Percentiles rank a stretch among this genome's conserved stretches.
Evolutionary conservation across 2,797 vertebrate species (phyloP).

Genomic region (Cichlasoma orientale): DNA sequence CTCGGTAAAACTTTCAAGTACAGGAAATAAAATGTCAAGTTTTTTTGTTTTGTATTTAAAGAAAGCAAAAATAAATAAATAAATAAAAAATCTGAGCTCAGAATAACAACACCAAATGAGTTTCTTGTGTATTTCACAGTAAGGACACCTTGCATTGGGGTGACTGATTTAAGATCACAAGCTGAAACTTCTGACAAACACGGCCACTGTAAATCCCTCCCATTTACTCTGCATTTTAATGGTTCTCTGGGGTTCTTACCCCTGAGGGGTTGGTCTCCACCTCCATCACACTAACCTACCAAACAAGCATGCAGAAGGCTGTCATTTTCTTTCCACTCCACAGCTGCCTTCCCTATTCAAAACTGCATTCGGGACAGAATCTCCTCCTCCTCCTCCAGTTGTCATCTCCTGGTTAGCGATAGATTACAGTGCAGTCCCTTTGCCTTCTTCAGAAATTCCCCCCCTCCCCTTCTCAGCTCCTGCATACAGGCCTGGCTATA

Average conservation of each 20-base stretch:
- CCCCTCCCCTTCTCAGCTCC: slow-evolving; percentile 31
- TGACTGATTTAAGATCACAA: slow-evolving; percentile 6
- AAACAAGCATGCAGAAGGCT: slow-evolving; percentile 46
- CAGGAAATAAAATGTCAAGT: slow-evolving; percentile 18
- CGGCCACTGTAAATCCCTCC: slow-evolving; percentile 32
- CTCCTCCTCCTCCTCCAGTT: slow-evolving; percentile 37
- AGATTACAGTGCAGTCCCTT: slow-evolving; percentile 28
- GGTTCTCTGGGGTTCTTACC: slow-evolving; percentile 7
- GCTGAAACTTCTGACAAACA: slow-evolving; percentile 19
- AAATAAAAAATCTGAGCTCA: not conserved
- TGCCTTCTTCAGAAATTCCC: slow-evolving; percentile 4
- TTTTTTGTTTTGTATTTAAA: slow-evolving; percentile 10
- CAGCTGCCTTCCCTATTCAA: slow-evolving; percentile 56
- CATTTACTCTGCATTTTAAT: slow-evolving; percentile 31
- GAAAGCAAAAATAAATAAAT: not conserved
- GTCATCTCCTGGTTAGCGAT: slow-evolving; percentile 45
- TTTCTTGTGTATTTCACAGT: not conserved
- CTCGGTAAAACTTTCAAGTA: slow-evolving; percentile 28
- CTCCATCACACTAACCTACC: slow-evolving; percentile 40
- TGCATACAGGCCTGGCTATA: slow-evolving; percentile 64
- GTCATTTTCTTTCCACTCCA: slow-evolving; percentile 54
- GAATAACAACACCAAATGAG: not conserved
- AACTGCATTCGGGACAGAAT: slow-evolving; percentile 17
- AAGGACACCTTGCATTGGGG: not conserved
- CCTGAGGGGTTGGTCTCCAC: slow-evolving; percentile 11